phyloP scores from a whole-genome alignment of 1,140 invertebrate genomes.

The Euglossa dilemma region DNA sequence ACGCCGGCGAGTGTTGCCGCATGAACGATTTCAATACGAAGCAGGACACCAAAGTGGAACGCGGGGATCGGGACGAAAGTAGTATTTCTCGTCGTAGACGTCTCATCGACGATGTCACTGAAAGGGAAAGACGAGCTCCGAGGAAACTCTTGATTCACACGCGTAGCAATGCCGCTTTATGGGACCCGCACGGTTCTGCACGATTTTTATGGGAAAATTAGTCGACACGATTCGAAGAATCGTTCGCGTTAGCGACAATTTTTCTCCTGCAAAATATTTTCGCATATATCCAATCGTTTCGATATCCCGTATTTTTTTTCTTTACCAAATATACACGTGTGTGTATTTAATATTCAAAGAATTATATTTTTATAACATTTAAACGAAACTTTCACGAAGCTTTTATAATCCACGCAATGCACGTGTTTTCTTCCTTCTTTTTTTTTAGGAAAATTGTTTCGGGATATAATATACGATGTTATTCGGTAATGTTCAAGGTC shows the following conservation, averaged over 20 bases:
- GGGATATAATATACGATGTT: too few species aligned
- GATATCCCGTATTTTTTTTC: not conserved
- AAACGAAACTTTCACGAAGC: too few species aligned
- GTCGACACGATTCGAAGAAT: not conserved
- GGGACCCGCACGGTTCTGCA: not conserved
- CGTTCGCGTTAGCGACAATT: not conserved
- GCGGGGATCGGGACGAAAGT: not conserved
- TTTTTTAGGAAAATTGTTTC: too few species aligned
- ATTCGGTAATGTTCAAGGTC: too few species aligned
- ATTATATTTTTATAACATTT: too few species aligned
- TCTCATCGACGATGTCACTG: constrained; percentile 5
- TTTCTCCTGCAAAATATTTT: not conserved
- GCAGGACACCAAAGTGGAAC: not conserved
- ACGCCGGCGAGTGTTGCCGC: constrained; percentile 15
- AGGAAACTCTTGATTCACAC: not conserved
- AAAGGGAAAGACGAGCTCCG: not conserved
- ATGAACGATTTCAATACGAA: constrained; percentile 19
- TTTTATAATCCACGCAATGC: too few species aligned
- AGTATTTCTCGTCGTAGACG: constrained; percentile 4
- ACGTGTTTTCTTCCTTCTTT: too few species aligned
- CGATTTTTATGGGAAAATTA: not conserved
- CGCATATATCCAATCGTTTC: not conserved
- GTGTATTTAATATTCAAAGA: too few species aligned
- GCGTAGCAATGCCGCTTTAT: constrained; percentile 34
- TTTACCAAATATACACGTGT: not conserved